phyloP scores from a whole-genome alignment of 2,113 vertebrate species.

The Lutjanus erythropterus region DNA sequence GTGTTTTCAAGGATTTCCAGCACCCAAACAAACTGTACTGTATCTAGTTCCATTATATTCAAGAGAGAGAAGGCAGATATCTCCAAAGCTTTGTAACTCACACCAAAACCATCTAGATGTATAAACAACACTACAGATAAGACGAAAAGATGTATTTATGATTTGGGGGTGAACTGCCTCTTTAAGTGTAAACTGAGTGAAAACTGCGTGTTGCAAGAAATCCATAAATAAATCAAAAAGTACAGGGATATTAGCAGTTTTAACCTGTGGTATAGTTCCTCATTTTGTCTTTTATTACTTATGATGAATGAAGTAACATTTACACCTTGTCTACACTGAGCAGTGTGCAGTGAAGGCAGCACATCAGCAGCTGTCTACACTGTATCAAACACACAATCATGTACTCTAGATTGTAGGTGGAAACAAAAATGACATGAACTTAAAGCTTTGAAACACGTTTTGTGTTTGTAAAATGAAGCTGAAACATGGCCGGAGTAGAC shows the following conservation, averaged over 20 bases:
- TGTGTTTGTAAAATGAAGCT: neutral
- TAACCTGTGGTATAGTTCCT: conserved; percentile 7
- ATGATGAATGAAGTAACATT: neutral
- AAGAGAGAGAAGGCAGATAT: no score
- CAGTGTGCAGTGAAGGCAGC: conserved; percentile 2
- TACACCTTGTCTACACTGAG: conserved; percentile 8
- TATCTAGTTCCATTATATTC: no score
- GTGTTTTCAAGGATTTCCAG: no score
- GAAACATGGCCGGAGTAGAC: neutral
- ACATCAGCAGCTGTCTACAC: neutral
- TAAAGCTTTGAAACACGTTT: neutral
- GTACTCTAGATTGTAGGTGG: neutral
- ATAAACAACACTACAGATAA: no score
- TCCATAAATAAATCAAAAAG: neutral
- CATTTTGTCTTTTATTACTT: neutral
- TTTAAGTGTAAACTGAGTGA: conserved; percentile 38
- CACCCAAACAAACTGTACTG: no score
- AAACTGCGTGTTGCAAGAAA: neutral
- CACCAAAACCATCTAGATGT: no score
- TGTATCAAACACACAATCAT: neutral
- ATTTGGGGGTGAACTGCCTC: no score
- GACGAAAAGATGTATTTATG: no score
- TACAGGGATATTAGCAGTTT: neutral
- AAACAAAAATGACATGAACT: neutral
- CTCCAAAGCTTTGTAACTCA: no score